phyloP scores from a whole-genome alignment of 2,113 vertebrate genomes.

The Sprattus sprattus region DNA sequence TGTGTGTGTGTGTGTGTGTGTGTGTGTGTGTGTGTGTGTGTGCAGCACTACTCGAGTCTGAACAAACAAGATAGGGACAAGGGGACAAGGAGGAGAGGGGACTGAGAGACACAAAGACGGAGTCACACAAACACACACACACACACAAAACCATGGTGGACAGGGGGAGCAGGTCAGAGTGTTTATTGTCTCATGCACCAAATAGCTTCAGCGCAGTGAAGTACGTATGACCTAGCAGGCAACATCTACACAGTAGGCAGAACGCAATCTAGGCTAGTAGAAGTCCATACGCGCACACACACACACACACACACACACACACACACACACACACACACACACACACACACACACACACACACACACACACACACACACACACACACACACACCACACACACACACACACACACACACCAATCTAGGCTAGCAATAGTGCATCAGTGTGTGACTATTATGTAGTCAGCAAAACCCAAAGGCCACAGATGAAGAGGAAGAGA shows the following conservation, averaged over 20 bases:
- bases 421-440: too few relatives aligned
- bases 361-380: background rate
- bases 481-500: slow-evolving; percentile 40
- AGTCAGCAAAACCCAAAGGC: background rate
- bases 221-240: too few relatives aligned
- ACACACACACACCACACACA: background rate
- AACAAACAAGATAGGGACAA: slow-evolving; percentile 50
- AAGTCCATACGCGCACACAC: background rate
- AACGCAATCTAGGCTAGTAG: too few relatives aligned
- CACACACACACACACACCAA: background rate
- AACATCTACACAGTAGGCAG: too few relatives aligned
- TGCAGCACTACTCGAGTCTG: slow-evolving; percentile 32
- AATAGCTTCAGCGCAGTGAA: too few relatives aligned
- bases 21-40: slow-evolving; percentile 13
- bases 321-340: background rate
- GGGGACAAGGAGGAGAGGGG: background rate
- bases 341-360: background rate
- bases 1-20: background rate
- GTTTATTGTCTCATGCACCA: too few relatives aligned
- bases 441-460: too few relatives aligned
- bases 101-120: background rate
- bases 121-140: background rate
- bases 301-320: background rate
- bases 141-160: background rate
- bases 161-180: too few relatives aligned